Evolutionary conservation across 2,888 invertebrate genomes (phyloP), one percentile per base, ranked within the genome.

Genomic region (Serripes groenlandicus): DNA sequence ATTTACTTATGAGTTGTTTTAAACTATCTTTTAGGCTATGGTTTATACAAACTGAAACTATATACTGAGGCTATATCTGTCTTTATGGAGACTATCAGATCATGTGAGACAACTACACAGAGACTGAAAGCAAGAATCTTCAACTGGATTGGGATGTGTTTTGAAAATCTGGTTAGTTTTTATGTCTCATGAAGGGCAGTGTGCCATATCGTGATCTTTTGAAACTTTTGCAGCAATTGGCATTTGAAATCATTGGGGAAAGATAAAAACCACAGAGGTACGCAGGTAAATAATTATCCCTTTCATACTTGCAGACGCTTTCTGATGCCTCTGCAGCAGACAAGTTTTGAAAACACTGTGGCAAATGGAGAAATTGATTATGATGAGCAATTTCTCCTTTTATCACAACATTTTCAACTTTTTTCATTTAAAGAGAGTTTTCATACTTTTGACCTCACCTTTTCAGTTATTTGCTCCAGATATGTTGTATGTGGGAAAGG

Each of bases 101-200:
- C 69, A 56, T 42, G 30, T 21, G 49, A 66, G 21, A 11, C 52
- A n/a, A 68, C 85, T 52, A 85, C 83, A 15, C 68, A 72, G 15
- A 80, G 81, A 68, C 30, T 87, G 23, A 88, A 83, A 66, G 84
- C 88, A 23, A 64, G 83, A 30, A 75, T 81, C 28, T 86, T 71
- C 28, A 79, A 80, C 54, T 70, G 88, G 3, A 87, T 86, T 68
- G 88, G 86, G 23, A 60, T 62, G 28, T 85, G 85, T 64, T 85
- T 87, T 35, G 68, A 78, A 15, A 80, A 86, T 78, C 42, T 87
- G 83, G 88, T 89, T 71, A 74, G 78, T 70, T 15, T 3, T 34
- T 62, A 34, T 30, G n/a, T n/a, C n/a, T n/a, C n/a, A n/a, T n/a
- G n/a, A n/a, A n/a, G n/a, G 1, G 1, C n/a, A 21, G 11, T 5